Base-by-base conservation (phyloP, 1,140 invertebrate genomes). In the Triops longicaudatus region DNA sequence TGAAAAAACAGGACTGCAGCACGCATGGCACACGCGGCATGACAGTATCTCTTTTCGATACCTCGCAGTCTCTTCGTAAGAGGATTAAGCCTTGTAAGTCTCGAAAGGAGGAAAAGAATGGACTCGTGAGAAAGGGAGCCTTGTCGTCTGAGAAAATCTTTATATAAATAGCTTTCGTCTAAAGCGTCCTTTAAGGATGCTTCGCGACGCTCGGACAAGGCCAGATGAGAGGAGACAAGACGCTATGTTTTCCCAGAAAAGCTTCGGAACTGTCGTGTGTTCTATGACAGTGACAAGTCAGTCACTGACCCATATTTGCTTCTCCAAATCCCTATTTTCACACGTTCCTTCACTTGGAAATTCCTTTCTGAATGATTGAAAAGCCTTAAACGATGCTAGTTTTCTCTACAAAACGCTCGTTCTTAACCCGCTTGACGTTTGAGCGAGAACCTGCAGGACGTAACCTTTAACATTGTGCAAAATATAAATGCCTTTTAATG, bases 151-250 rank as follows among this genome's bases (percentile, higher is more conserved):
- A 63, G 50, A 63, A 63, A 63, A 63, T 63, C 50, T 63, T 37
- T 63, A 63, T 63, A 63, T 63, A 63, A 63, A 63, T 63, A 63
- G 50, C 14, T 63, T 37, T 63, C 50, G 50, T 63, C 50, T 22
- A 63, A 63, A 63, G 50, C 50, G 50, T 22, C 50, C 50, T 63
- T 10, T 63, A 5, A 22, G 22, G 50, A 63, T n/a, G 50, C 50
- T 63, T 14, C 50, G 22, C 14, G 50, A 63, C 50, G 14, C 50
- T 22, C 17, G 17, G 50, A 63, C 50, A 63, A 63, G 50, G 50
- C 50, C 14, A 63, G 50, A 63, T 63, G 50, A 63, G 50, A 63
- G 50, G 50, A 17, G 50, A 63, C 50, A 63, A 63, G 50, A 63
- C n/a, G 50, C 50, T 63, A 63, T 63, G 10, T 63, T 63, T 63